Base-by-base conservation (phyloP, 2,888 invertebrate genomes). In the Pristionchus maxplancki region DNA sequence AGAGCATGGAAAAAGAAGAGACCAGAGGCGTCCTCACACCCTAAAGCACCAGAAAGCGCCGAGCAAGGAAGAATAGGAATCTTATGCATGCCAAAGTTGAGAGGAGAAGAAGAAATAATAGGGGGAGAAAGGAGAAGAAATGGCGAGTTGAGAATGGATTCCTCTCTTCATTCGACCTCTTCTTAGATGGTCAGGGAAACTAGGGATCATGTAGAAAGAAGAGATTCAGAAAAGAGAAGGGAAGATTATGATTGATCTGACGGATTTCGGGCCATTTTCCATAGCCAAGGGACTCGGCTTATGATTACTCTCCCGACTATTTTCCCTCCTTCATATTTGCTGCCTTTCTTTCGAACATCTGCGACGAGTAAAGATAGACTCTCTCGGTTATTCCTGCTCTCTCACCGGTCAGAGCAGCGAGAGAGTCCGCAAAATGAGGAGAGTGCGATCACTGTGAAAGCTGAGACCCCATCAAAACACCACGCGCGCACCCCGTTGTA, bases 51-150 rank as follows among this genome's bases (percentile, higher is more conserved):
- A 58, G 58, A 58, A 58, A 58, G n/a, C 58, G 24, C 6, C 24
- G 20, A 20, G 58, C 58, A 58, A 20, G 31, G 28, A 71, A 20
- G 24, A 5, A 64, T n/a, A 28, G 71, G 78, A 78, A 78, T 44
- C 78, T 40, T 17, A 78, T 78, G 78, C 78, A 78, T 78, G n/a
- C 78, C 78, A 78, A 78, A 48, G 40, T 78, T 40, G 78, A 78
- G 78, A 78, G 67, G 67, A 67, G 40, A 24, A 20, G 74, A 64
- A 64, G 74, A 24, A 74, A 71, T 71, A 71, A 71, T 71, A 71
- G 71, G 71, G 37, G 34, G 71, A 71, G 15, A 37, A 71, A 20
- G 71, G 37, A 78, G 67, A 67, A 67, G 67, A 67, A n/a, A 67
- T 31, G 34, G 15, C 20, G 31, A 67, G 67, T 15, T 34, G 31